Conservation (phyloP, 2,888 invertebrate genomes). For the Liodrosophila aerea region DNA sequence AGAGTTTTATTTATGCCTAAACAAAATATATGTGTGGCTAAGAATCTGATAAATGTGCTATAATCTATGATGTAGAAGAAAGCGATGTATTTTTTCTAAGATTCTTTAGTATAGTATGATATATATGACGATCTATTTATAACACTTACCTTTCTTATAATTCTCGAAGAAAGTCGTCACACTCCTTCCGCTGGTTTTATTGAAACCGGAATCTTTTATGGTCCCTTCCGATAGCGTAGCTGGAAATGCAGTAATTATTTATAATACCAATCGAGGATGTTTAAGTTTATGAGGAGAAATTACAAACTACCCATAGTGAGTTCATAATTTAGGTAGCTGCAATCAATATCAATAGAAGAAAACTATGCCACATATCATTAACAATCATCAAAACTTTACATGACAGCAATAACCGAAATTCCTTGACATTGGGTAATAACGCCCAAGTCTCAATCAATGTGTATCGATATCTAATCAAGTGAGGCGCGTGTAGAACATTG, state of each 20-base stretch:
- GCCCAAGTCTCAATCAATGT: constrained; percentile 2
- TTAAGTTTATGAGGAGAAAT: too few relatives aligned
- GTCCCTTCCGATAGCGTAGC: background rate
- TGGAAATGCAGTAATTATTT: too few relatives aligned
- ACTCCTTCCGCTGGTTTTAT: too few relatives aligned
- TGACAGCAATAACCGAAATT: constrained; percentile 11
- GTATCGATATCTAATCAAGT: constrained; percentile 36
- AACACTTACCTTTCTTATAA: background rate
- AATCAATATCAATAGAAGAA: background rate
- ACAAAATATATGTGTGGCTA: too few relatives aligned
- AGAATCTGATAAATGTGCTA: too few relatives aligned
- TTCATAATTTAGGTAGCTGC: constrained; percentile 33
- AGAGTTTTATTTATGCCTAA: too few relatives aligned
- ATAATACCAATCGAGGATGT: too few relatives aligned
- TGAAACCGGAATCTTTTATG: background rate
- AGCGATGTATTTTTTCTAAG: too few relatives aligned
- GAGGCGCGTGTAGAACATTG: constrained; percentile 38
- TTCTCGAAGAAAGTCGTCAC: background rate
- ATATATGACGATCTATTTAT: too few relatives aligned
- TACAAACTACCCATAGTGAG: constrained; percentile 1
- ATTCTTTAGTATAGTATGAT: too few relatives aligned
- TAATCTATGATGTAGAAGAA: too few relatives aligned
- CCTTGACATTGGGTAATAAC: constrained; percentile 28
- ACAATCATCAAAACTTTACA: constrained; percentile 25
- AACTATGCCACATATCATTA: constrained; percentile 10